Evolutionary conservation across 2,113 vertebrate species (phyloP), one percentile per base, ranked within the genome.

Genomic region (Neogobius melanostomus): DNA sequence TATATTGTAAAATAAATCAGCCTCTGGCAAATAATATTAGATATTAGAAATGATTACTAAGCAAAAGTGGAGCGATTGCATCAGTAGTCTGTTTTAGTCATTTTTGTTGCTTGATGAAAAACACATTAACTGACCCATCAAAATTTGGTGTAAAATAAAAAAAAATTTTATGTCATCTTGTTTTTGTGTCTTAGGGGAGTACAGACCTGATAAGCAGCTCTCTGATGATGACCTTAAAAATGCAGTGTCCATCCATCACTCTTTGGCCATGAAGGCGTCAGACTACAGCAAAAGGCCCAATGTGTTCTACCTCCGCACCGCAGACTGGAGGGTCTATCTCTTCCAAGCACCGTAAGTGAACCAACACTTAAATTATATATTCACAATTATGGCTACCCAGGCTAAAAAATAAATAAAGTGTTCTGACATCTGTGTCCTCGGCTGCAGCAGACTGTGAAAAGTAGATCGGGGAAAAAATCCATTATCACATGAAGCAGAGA

Each of bases 211-310:
- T 57, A 97, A 96, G 80, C 95, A 96, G 5, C 93, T 98, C 11
- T 95, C 93, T 0, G 96, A 99, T 69, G 96, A 95, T 11, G 98
- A 99, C 75, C 89, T 99, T 84, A 99, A 99, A 92, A 98, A 99
- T 0, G 97, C 98, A 4, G 96, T 99, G 80, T 99, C 97, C 87
- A 95, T 99, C 90, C 98, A 99, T 79, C 98, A 99, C 49, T 96
- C 96, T 0, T 92, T 99, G 77, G 98, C 97, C 81, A 97, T 95
- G 0, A 94, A 94, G 2, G 98, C 98, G 0, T 94, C 93, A 0
- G 98, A 99, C 92, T 99, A 99, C 90, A 97, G 93, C 95, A 99
- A 99, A 88, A 92, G 96, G 66, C 96, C 97, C 50, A 96, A 98
- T 0, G 98, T 99, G 54, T 99, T 99, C 92, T 98, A 99, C 92